Conservation (phyloP, 2,797 vertebrate genomes). For the Hybognathus amarus region DNA sequence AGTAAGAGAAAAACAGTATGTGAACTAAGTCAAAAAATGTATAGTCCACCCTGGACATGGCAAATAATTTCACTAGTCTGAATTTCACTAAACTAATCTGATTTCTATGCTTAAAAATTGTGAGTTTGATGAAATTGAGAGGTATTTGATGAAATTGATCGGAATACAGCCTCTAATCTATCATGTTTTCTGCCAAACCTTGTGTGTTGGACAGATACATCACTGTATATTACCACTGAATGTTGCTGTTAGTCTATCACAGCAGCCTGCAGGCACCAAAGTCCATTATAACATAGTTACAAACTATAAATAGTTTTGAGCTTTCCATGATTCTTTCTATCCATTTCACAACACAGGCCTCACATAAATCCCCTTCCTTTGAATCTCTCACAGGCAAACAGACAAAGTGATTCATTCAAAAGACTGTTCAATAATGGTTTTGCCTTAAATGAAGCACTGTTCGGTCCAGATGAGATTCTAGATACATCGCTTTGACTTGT, state of each 20-base stretch:
- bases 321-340: slow-evolving; percentile 6
- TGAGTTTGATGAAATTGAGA: not conserved
- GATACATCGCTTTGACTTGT: slow-evolving; percentile 37
- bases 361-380: slow-evolving; percentile 25
- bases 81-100: too few species aligned
- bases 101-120: not conserved
- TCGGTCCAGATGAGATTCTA: slow-evolving; percentile 11
- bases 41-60: not conserved
- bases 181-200: not conserved
- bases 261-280: not conserved
- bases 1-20: too few species aligned
- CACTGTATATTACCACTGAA: not conserved
- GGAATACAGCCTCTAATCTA: not conserved
- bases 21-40: too few species aligned
- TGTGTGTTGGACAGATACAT: not conserved
- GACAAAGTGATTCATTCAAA: slow-evolving; percentile 27
- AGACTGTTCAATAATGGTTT: slow-evolving; percentile 24
- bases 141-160: not conserved
- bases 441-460: slow-evolving; percentile 12
- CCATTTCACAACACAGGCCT: slow-evolving; percentile 4
- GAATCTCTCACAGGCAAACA: not conserved
- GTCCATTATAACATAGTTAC: not conserved
- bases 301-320: not conserved
- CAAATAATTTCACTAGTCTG: too few species aligned
- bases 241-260: not conserved